Conservation (phyloP, 2,888 invertebrate genomes). For the Cantharis lateralis region DNA sequence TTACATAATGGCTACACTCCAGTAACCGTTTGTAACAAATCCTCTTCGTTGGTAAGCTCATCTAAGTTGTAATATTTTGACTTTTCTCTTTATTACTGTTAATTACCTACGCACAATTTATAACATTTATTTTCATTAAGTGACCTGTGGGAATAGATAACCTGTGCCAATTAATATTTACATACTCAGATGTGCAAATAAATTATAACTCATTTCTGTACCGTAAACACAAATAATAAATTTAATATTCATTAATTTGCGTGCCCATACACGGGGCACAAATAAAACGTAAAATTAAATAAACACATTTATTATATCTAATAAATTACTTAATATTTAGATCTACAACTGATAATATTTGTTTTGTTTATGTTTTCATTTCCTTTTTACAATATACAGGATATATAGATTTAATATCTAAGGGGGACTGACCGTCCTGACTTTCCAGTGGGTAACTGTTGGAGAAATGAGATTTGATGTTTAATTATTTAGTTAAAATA, state of each 20-base stretch:
- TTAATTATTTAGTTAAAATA: too few species aligned
- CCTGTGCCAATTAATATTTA: neutral
- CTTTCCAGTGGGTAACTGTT: too few species aligned
- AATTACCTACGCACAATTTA: neutral
- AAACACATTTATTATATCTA: neutral
- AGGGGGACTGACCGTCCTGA: too few species aligned
- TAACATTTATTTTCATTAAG: constrained; percentile 12
- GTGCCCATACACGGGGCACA: neutral
- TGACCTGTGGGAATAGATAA: constrained; percentile 3
- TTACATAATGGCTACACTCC: constrained; percentile 5
- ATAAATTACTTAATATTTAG: neutral
- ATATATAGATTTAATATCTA: too few species aligned
- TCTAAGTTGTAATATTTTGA: neutral
- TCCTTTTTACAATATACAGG: too few species aligned
- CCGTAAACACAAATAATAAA: neutral
- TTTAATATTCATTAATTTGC: neutral
- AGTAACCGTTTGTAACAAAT: neutral
- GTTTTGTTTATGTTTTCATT: neutral
- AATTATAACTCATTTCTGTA: neutral
- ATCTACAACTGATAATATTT: neutral
- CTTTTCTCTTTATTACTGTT: constrained; percentile 9
- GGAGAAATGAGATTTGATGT: too few species aligned
- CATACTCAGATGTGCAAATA: neutral
- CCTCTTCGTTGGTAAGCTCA: neutral
- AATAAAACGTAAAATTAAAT: neutral